These are phyloP conservation scores for Acleris cristana DNA, from an alignment of 2,888 invertebrate genomes.

Conservation along the genomic window DNA sequence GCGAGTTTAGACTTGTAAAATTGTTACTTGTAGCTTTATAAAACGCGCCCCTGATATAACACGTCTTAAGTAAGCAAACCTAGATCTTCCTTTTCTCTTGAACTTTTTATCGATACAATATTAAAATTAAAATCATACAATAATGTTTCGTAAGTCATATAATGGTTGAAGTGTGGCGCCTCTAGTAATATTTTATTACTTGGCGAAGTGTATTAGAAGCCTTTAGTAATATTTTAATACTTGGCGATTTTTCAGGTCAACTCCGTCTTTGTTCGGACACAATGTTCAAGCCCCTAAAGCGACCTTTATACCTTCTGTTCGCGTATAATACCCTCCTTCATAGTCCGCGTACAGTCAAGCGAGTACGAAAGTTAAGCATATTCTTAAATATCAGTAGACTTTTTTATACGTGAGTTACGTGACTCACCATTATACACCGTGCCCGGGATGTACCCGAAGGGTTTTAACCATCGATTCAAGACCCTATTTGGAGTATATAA, in stretches of 20 bases:
- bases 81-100: no score
- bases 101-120: no score
- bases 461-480: no score
- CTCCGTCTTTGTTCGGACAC: constrained; percentile 29
- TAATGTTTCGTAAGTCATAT: no score
- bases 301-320: constrained; percentile 26
- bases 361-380: background rate
- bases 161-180: background rate
- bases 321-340: constrained; percentile 23
- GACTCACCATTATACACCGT: no score
- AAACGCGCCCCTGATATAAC: no score
- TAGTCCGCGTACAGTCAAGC: constrained; percentile 12
- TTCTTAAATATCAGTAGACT: background rate
- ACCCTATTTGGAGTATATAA: no score
- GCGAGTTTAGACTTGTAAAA: no score
- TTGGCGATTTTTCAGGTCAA: constrained; percentile 29
- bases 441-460: no score
- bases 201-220: constrained; percentile 5
- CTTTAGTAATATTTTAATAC: background rate
- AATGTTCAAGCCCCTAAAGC: constrained; percentile 28
- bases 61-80: no score
- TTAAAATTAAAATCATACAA: no score
- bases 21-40: no score
- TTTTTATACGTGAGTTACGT: background rate
- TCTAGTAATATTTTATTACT: background rate